Evolutionary conservation across 2,113 vertebrate species (phyloP).

Genomic region (Setophaga kirtlandii): DNA sequence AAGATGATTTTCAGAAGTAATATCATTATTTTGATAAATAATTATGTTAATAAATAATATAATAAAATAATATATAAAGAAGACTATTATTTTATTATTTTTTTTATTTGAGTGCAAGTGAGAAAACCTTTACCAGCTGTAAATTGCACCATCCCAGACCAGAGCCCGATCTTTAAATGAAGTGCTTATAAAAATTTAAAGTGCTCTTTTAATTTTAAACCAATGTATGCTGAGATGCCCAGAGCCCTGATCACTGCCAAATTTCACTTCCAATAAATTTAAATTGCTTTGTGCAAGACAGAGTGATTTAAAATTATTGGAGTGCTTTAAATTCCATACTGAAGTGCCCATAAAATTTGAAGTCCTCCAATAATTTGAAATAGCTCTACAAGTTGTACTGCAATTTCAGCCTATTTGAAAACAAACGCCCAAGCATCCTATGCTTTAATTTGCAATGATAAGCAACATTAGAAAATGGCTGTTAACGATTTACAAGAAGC

Average conservation of each 20-base stretch:
- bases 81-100: no score
- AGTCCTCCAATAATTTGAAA: constrained; percentile 67
- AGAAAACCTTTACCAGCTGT: neutral
- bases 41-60: no score
- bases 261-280: constrained; percentile 75
- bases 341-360: constrained; percentile 68
- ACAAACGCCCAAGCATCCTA: constrained; percentile 21
- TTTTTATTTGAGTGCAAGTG: neutral
- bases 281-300: constrained; percentile 70
- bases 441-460: constrained; percentile 62
- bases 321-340: constrained; percentile 64
- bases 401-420: constrained; percentile 50
- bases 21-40: no score
- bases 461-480: constrained; percentile 19
- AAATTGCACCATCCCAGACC: neutral
- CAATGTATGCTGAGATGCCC: constrained; percentile 48
- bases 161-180: constrained; percentile 41
- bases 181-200: constrained; percentile 58
- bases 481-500: constrained; percentile 2
- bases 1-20: neutral
- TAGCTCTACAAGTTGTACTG: constrained; percentile 26
- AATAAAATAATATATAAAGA: neutral
- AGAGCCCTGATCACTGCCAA: constrained; percentile 63
- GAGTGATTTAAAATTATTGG: constrained; percentile 72
- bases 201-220: constrained; percentile 60